phyloP scores from a whole-genome alignment of 2,888 invertebrate genomes.

The Hoplodrina blanda region DNA sequence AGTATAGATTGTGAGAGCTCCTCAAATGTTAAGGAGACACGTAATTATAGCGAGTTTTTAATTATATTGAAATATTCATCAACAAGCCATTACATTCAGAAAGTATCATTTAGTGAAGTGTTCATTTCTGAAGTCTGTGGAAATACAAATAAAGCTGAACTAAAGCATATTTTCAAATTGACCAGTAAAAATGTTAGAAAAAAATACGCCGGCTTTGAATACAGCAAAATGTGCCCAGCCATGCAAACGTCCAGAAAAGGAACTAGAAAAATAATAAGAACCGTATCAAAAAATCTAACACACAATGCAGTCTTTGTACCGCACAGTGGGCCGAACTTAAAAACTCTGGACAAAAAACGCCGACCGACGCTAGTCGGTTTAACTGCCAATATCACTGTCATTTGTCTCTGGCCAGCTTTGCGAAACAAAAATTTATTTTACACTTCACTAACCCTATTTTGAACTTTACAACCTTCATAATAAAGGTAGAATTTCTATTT shows the following conservation, averaged over 20 bases:
- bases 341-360: constrained; percentile 73
- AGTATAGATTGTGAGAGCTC: no score
- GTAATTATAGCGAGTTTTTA: no score
- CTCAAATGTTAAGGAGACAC: no score
- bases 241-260: constrained; percentile 19
- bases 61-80: no score
- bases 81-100: no score
- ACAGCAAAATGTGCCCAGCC: not conserved
- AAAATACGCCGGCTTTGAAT: constrained; percentile 3
- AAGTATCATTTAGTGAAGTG: no score
- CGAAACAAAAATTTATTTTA: constrained; percentile 66
- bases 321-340: constrained; percentile 71
- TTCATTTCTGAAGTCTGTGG: no score
- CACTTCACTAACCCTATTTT: constrained; percentile 52
- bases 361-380: constrained; percentile 72
- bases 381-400: constrained; percentile 84
- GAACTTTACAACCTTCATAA: constrained; percentile 50
- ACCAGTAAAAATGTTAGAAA: no score
- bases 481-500: constrained; percentile 52
- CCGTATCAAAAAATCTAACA: constrained; percentile 58
- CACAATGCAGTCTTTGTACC: constrained; percentile 60
- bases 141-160: no score
- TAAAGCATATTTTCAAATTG: no score
- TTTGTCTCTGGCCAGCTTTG: constrained; percentile 79
- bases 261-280: constrained; percentile 34